Conservation (phyloP, 1,140 invertebrate genomes). For the Bicyclus anynana region DNA sequence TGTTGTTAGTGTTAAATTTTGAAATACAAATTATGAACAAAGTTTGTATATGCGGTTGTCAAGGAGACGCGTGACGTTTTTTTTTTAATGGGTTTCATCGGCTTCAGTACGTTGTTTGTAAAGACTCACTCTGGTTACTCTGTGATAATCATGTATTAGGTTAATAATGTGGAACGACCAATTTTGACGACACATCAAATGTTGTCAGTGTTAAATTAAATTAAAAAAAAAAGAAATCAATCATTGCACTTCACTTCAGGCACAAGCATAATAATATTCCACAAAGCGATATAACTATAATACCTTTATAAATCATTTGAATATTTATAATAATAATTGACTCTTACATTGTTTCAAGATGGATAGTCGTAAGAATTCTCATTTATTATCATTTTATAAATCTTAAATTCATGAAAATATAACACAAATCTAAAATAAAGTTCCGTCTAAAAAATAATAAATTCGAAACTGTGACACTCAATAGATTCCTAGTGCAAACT, state of each 20-base stretch:
- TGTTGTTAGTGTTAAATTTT: too few relatives aligned
- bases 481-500: conserved; percentile 37
- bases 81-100: too few relatives aligned
- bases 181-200: conserved; percentile 32
- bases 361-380: conserved; percentile 12
- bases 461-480: conserved; percentile 58
- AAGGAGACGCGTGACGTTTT: too few relatives aligned
- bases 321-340: conserved; percentile 57
- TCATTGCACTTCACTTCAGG: conserved; percentile 55
- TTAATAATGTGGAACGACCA: conserved; percentile 54
- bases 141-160: background rate
- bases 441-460: conserved; percentile 65
- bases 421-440: conserved; percentile 37
- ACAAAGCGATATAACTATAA: conserved; percentile 38
- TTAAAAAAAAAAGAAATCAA: conserved; percentile 27
- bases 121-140: too few relatives aligned
- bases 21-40: too few relatives aligned
- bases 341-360: conserved; percentile 25
- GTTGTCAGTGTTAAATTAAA: too few relatives aligned
- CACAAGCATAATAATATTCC: conserved; percentile 51
- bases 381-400: background rate
- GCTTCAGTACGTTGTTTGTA: too few relatives aligned
- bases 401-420: background rate
- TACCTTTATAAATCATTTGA: conserved; percentile 52
- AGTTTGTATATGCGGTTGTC: too few relatives aligned